Conservation (phyloP, 2,797 vertebrate species). For the Triplophysa yarkandensis region DNA sequence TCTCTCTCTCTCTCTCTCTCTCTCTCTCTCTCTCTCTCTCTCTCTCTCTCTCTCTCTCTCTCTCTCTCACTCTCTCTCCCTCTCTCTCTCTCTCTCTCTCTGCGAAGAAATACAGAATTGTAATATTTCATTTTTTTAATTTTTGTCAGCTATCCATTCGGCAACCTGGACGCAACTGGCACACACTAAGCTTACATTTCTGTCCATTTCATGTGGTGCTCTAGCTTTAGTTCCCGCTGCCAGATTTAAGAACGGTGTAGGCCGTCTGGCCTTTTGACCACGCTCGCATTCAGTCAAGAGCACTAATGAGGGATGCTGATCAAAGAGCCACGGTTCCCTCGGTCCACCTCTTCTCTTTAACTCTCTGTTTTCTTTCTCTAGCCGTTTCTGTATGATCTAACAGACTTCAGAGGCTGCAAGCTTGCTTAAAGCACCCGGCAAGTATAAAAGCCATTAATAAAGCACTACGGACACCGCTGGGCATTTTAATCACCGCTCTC, state of each 20-base stretch:
- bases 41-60: neutral
- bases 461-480: constrained; percentile 34
- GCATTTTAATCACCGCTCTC: constrained; percentile 47
- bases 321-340: constrained; percentile 22
- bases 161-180: neutral
- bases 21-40: neutral
- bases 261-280: constrained; percentile 27
- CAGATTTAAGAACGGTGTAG: constrained; percentile 29
- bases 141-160: constrained; percentile 16
- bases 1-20: neutral
- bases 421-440: constrained; percentile 48
- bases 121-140: neutral
- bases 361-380: constrained; percentile 22
- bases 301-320: constrained; percentile 51
- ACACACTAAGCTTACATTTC: neutral
- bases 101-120: too few relatives aligned
- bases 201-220: neutral
- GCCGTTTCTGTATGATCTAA: constrained; percentile 46
- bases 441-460: constrained; percentile 55
- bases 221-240: neutral
- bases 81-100: neutral
- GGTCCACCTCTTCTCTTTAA: constrained; percentile 18
- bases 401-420: constrained; percentile 40
- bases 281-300: constrained; percentile 47
- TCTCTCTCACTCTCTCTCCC: too few relatives aligned